Base-by-base conservation (phyloP, 2,113 vertebrate species). In the Callipepla squamata region DNA sequence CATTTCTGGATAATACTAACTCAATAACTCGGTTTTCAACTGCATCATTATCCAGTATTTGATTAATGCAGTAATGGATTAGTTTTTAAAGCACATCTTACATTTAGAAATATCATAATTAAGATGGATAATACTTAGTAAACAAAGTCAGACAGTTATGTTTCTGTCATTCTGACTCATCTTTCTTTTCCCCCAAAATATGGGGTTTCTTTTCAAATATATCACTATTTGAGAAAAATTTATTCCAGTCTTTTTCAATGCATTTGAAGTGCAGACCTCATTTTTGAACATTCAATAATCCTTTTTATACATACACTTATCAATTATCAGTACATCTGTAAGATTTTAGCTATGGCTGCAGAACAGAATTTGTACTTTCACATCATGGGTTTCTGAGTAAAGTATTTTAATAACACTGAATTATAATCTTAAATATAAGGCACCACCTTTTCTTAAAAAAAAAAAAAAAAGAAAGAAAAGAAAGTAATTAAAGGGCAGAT, bases 371-470 rank as follows among this genome's bases (percentile, higher is more conserved):
- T 48, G 36, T 48, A 44, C 53, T 11, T 69, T 48, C 48, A 4
- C n/a, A 20, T 48, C 38, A 19, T 74, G 66, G 38, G 15, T 32
- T 87, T 58, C 59, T 15, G 34, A 38, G 36, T 79, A 66, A 53
- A 26, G 5, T 36, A 20, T 50, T 89, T 57, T 28, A 87, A 44
- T 51, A 25, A 16, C 51, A 7, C 5, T n/a, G 18, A 74, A 36
- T 17, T 21, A 6, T 36, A 14, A 47, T 53, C 30, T 59, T 11
- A 38, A 87, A n/a, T 22, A 2, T 26, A 16, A 8, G 3, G 5
- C 11, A 5, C 2, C 2, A 0, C 36, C 7, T 87, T 53, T 20
- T 28, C 20, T 58, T 8, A 53, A 62, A 61, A 8, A n/a, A 28
- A 12, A 30, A 57, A 51, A 8, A 36, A 51, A 23, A 4, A 53